Percentiles rank a stretch among this genome's conserved stretches.
Evolutionary conservation across 2,113 vertebrate species (phyloP).

Genomic region (Lepus americanus): DNA sequence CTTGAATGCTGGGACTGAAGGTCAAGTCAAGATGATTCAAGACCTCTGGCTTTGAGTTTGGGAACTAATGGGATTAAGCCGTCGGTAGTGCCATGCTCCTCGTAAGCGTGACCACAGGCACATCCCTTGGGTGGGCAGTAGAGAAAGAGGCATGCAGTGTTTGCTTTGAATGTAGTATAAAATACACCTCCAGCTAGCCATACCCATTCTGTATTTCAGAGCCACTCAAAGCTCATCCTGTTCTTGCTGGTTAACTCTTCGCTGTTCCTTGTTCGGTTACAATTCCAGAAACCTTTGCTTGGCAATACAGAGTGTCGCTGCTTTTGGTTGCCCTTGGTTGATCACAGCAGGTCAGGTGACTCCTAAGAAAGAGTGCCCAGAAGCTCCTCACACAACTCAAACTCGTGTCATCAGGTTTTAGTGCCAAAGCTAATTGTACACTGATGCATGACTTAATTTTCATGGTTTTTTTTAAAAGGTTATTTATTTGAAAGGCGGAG

Average conservation of each 20-base stretch:
- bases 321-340: neutral
- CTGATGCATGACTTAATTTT: neutral
- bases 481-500: no score
- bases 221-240: neutral
- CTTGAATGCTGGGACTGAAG: neutral
- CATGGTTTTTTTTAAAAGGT: neutral
- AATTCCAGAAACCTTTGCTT: neutral
- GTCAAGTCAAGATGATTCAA: neutral
- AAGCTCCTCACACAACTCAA: neutral
- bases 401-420: neutral
- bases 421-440: neutral
- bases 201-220: neutral
- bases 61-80: neutral
- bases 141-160: neutral
- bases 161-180: neutral
- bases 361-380: neutral
- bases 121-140: neutral
- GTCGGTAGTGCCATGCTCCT: neutral
- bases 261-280: neutral
- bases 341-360: neutral
- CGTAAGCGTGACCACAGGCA: neutral
- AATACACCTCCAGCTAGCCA: accelerated
- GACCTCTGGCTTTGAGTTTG: neutral
- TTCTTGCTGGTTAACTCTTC: neutral
- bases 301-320: neutral